phyloP scores from a whole-genome alignment of 2,797 vertebrate genomes.

The Fistularia commersonii region DNA sequence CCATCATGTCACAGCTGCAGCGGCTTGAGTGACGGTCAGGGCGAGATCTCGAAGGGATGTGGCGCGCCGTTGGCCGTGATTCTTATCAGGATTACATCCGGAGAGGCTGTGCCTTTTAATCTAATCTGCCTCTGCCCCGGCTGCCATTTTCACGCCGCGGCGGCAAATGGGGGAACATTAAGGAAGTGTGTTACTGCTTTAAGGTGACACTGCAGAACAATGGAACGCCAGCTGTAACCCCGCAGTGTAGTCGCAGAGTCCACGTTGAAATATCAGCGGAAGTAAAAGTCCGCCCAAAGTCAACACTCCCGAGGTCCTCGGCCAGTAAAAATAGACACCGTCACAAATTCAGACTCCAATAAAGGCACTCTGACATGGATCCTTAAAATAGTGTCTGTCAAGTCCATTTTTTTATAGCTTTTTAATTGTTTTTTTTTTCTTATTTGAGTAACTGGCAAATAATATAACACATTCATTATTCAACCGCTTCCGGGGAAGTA shows the following conservation, averaged over 20 bases:
- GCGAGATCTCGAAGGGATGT: slow-evolving; percentile 24
- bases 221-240: slow-evolving; percentile 16
- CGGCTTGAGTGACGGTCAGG: slow-evolving; percentile 44
- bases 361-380: neutral
- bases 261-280: slow-evolving; percentile 14
- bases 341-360: neutral
- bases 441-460: no score
- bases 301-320: slow-evolving; percentile 25
- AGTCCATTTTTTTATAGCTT: no score
- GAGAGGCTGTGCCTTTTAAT: neutral
- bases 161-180: no score
- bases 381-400: no score
- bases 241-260: slow-evolving; percentile 9
- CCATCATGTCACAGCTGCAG: slow-evolving; percentile 40
- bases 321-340: slow-evolving; percentile 27
- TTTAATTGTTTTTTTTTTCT: no score
- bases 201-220: slow-evolving; percentile 29
- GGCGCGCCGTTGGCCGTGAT: slow-evolving; percentile 17
- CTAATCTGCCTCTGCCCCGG: no score
- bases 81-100: slow-evolving; percentile 31
- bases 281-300: slow-evolving; percentile 26
- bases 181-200: slow-evolving; percentile 24
- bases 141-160: no score
- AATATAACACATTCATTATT: no score
- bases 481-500: no score